Base-by-base conservation (phyloP, 1,140 invertebrate genomes). In the Heliconius nattereri region DNA sequence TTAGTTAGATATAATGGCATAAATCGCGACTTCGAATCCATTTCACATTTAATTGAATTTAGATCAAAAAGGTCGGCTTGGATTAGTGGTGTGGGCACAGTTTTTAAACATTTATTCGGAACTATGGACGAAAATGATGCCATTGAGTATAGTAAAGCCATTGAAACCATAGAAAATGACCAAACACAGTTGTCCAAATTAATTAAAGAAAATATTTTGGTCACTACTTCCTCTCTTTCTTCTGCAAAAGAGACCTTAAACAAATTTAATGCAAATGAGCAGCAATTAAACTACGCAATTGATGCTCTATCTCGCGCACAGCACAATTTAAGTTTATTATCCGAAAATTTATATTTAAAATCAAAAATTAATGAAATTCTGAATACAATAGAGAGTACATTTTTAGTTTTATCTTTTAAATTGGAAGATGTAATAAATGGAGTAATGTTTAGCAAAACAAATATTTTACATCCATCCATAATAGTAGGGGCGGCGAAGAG, bases 381-480 rank as follows among this genome's bases (percentile, higher is more conserved):
- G 2, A 81, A 81, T 79, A 66, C 76, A 1, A 35, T 84, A 78
- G 66, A 81, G 73, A 23, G 23, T 40, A 78, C 37, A 37, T 71
- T 85, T 9, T 45, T 85, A 29, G 78, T 73, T 16, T 72, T 84
- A 37, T 81, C 81, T 2, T 84, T 83, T 77, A 78, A 83, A 70
- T 70, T 85, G 19, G 82, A 84, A 76, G 81, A 85, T 71, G 60
- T 81, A 29, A 74, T 82, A 13, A 83, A 84, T 77, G 74, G 45
- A 23, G 73, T 85, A 29, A 78, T 85, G 76, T 80, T 85, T 78
- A 77, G 70, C 66, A 84, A 83, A 52, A 29, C 66, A 0, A 81
- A 85, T 32, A 71, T 78, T 77, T 75, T 84, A 29, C 74, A 84
- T 13, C 84, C 82, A 16, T 84, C 80, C 19, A 82, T 85, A n/a